phyloP scores from a whole-genome alignment of 2,113 vertebrate genomes.

The Oplegnathus fasciatus region DNA sequence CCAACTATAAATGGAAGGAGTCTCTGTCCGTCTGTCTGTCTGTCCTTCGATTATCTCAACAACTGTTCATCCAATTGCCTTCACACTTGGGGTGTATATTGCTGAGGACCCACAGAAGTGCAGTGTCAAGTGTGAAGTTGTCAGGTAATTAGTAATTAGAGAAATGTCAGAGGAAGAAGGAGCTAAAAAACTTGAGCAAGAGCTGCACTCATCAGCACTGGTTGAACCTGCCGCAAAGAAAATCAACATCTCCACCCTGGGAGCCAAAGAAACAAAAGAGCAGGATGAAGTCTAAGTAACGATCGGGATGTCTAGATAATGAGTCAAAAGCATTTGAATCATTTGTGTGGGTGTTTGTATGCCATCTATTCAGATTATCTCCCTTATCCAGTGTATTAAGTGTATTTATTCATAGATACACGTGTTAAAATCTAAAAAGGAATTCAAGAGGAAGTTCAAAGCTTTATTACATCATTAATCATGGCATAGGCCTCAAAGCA shows the following conservation, averaged over 20 bases:
- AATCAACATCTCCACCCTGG: background rate
- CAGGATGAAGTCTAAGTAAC: background rate
- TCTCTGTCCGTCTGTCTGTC: too few relatives aligned
- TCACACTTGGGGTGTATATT: too few relatives aligned
- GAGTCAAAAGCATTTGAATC: background rate
- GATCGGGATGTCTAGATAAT: background rate
- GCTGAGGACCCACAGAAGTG: too few relatives aligned
- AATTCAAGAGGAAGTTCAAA: background rate
- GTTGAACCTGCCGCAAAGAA: too few relatives aligned
- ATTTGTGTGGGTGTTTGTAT: background rate
- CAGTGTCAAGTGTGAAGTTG: too few relatives aligned
- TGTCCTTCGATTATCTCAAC: too few relatives aligned
- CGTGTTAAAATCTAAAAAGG: background rate
- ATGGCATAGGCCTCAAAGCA: too few relatives aligned
- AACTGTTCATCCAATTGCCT: too few relatives aligned
- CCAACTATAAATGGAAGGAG: too few relatives aligned
- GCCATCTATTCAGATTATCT: background rate
- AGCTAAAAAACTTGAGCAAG: background rate
- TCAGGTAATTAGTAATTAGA: too few relatives aligned
- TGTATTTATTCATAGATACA: background rate
- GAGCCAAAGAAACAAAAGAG: constrained; percentile 9
- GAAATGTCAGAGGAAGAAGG: background rate
- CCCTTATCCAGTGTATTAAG: background rate
- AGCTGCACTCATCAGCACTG: background rate
- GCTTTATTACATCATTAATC: background rate